A percentile compares a stretch with the other conserved stretches of the same genome.
Conservation (phyloP, 2,797 vertebrate species). For the Sebastes melanostomus region DNA sequence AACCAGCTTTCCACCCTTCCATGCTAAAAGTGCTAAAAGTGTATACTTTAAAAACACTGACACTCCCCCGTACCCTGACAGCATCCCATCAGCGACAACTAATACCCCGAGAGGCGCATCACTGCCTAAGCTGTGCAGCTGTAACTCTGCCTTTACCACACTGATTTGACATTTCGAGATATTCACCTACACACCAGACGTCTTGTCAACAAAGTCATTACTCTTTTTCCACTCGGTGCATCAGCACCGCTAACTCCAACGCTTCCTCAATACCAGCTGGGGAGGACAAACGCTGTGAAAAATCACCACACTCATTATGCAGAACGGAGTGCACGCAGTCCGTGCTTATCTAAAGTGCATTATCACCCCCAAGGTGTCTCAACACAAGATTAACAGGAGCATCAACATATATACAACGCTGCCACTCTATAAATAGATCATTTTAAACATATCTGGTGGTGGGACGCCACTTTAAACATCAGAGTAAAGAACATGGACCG, state of each 20-base stretch:
- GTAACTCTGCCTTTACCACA: neutral
- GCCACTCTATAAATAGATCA: neutral
- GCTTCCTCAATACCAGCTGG: neutral
- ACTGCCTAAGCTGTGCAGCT: neutral
- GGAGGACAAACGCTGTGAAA: neutral
- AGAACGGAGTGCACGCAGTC: neutral
- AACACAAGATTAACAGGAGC: constrained; percentile 2
- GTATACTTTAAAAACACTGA: neutral
- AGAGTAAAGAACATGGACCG: neutral
- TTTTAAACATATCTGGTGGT: neutral
- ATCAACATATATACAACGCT: neutral
- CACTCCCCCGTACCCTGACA: neutral
- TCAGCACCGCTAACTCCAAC: neutral
- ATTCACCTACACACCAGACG: constrained; percentile 6
- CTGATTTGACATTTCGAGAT: constrained; percentile 19
- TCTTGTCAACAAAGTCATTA: neutral
- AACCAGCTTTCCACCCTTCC: neutral
- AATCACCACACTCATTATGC: neutral
- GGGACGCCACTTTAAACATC: neutral
- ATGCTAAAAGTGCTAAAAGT: neutral
- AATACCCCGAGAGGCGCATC: neutral
- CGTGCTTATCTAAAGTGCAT: neutral
- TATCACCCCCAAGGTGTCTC: neutral
- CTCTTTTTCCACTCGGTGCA: neutral
- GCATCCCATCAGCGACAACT: neutral